These are phyloP conservation scores for Conistra vaccinii DNA, from an alignment of 2,888 invertebrate species.

Conservation along the genomic window DNA sequence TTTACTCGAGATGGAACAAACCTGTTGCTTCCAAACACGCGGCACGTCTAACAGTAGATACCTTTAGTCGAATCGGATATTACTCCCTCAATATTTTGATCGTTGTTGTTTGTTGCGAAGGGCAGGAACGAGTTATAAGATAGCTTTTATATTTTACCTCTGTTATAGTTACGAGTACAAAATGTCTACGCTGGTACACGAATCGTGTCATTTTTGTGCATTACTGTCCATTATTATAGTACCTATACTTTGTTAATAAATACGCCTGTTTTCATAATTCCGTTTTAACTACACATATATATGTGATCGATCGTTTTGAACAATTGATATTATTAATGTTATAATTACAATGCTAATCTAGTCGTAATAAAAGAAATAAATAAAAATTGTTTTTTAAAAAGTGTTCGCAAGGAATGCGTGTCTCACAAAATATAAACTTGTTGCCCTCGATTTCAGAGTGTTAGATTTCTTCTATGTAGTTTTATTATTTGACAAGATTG, in stretches of 20 bases:
- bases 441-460: conserved; percentile 85
- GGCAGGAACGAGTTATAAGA: conserved; percentile 79
- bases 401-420: conserved; percentile 76
- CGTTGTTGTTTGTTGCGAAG: conserved; percentile 82
- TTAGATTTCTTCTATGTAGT: conserved; percentile 87
- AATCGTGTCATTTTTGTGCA: conserved; percentile 72
- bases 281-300: conserved; percentile 70
- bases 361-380: conserved; percentile 73
- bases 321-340: conserved; percentile 82
- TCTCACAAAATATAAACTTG: conserved; percentile 80
- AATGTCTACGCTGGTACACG: conserved; percentile 77
- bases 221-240: conserved; percentile 72
- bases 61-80: conserved; percentile 78
- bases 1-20: conserved; percentile 44
- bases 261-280: conserved; percentile 71
- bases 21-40: conserved; percentile 70
- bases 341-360: conserved; percentile 79
- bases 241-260: conserved; percentile 66
- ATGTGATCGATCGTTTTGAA: conserved; percentile 74
- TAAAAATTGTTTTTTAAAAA: conserved; percentile 76
- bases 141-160: conserved; percentile 87
- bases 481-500: conserved; percentile 86
- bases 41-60: conserved; percentile 73
- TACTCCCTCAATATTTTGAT: conserved; percentile 79
- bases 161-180: conserved; percentile 83